phyloP scores from a whole-genome alignment of 2,888 invertebrate species.

The Polymixis flavicincta region DNA sequence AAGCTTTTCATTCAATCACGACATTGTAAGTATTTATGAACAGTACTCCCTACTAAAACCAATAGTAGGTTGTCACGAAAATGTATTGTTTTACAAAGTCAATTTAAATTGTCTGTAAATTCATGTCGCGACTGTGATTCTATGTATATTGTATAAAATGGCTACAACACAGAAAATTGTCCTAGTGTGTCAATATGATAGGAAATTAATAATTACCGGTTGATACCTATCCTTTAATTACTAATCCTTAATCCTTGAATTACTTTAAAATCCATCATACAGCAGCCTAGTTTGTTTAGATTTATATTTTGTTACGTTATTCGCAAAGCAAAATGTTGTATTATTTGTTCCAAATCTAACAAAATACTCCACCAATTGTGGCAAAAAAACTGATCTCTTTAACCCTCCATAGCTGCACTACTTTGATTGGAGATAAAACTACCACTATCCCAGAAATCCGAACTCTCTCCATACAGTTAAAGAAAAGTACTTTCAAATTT shows the following conservation, averaged over 20 bases:
- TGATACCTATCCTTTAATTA: too few species aligned
- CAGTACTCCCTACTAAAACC: neutral
- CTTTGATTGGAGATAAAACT: constrained; percentile 36
- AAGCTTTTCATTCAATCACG: neutral
- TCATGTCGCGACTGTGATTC: neutral
- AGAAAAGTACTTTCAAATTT: constrained; percentile 52
- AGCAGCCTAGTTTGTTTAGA: neutral
- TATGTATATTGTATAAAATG: neutral
- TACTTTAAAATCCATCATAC: too few species aligned
- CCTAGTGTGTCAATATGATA: neutral
- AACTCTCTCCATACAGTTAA: constrained; percentile 33
- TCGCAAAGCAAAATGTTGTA: neutral
- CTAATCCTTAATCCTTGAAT: too few species aligned
- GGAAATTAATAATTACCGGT: neutral
- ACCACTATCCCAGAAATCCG: constrained; percentile 17
- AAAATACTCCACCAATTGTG: neutral
- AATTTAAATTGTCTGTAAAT: neutral
- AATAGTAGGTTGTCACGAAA: neutral
- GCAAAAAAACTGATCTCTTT: neutral
- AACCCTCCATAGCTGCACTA: neutral
- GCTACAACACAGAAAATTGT: neutral
- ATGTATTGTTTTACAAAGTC: neutral
- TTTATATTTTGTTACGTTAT: neutral
- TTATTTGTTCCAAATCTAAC: neutral
- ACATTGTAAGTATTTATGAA: neutral